Conservation (phyloP, 2,888 invertebrate species). For the Perizoma flavofasciatum region DNA sequence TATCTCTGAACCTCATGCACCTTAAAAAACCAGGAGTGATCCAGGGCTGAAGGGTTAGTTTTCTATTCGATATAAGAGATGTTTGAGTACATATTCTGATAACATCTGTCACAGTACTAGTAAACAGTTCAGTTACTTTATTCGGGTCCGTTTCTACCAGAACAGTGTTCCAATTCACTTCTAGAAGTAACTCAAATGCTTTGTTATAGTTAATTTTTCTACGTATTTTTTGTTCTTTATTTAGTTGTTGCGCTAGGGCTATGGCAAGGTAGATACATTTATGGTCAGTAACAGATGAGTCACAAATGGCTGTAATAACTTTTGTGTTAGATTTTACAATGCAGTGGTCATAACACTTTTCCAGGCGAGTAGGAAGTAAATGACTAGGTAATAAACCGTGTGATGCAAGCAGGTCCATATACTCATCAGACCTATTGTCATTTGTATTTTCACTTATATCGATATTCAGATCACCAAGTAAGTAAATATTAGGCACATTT, state of each 20-base stretch:
- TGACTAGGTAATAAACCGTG: constrained; percentile 7
- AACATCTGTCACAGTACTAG: not conserved
- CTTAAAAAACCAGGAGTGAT: constrained; percentile 7
- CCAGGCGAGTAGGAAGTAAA: not conserved
- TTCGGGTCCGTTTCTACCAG: not conserved
- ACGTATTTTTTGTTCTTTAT: not conserved
- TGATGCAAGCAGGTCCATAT: constrained; percentile 6
- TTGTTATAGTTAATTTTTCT: not conserved
- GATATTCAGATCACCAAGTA: constrained; percentile 4
- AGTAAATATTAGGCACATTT: constrained; percentile 2
- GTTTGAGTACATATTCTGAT: not conserved
- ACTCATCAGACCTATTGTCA: constrained; percentile 4
- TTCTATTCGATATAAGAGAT: not conserved
- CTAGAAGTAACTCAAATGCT: not conserved
- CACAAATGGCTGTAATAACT: constrained; percentile 6
- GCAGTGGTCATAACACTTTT: constrained; percentile 1
- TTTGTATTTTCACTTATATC: not conserved
- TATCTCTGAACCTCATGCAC: constrained; percentile 14
- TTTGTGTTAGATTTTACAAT: constrained; percentile 1
- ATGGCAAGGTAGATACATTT: constrained; percentile 6
- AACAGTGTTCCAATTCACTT: not conserved
- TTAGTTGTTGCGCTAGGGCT: not conserved
- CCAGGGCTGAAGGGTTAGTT: constrained; percentile 3
- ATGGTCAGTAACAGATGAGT: constrained; percentile 8
- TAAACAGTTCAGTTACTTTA: not conserved